Evolutionary conservation across 2,888 invertebrate species (phyloP).

Genomic region (Incurvaria masculella): DNA sequence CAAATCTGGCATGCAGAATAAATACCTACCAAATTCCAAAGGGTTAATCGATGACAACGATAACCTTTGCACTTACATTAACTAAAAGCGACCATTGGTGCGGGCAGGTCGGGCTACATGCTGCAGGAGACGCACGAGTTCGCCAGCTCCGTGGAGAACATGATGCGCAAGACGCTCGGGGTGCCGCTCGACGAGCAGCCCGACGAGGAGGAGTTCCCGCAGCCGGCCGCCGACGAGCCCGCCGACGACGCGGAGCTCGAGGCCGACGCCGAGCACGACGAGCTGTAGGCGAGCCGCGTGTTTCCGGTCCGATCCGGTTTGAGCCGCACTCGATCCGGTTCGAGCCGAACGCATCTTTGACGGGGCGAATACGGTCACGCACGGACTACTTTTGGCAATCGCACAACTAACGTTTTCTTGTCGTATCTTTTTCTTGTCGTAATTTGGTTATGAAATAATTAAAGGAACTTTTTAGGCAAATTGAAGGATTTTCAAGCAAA

Average conservation of each 20-base stretch:
- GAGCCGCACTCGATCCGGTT: too few species aligned
- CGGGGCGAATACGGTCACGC: too few species aligned
- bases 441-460: too few species aligned
- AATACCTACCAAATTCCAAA: not conserved
- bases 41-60: not conserved
- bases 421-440: too few species aligned
- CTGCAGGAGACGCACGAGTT: conserved; percentile 79
- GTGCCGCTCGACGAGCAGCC: conserved; percentile 69
- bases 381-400: too few species aligned
- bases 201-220: conserved; percentile 36
- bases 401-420: too few species aligned
- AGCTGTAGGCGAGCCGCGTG: conserved; percentile 22
- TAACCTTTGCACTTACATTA: not conserved
- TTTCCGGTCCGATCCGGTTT: too few species aligned
- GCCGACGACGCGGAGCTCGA: conserved; percentile 18
- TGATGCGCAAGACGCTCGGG: conserved; percentile 81
- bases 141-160: conserved; percentile 84
- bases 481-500: too few species aligned
- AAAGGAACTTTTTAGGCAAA: too few species aligned
- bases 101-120: conserved; percentile 78
- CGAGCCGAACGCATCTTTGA: too few species aligned
- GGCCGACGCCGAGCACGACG: conserved; percentile 29
- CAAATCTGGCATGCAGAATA: too few species aligned
- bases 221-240: conserved; percentile 18
- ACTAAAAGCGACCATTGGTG: too few species aligned